These are phyloP conservation scores for Oreotrochilus melanogaster DNA, from an alignment of 2,113 vertebrate species.

Conservation along the genomic window DNA sequence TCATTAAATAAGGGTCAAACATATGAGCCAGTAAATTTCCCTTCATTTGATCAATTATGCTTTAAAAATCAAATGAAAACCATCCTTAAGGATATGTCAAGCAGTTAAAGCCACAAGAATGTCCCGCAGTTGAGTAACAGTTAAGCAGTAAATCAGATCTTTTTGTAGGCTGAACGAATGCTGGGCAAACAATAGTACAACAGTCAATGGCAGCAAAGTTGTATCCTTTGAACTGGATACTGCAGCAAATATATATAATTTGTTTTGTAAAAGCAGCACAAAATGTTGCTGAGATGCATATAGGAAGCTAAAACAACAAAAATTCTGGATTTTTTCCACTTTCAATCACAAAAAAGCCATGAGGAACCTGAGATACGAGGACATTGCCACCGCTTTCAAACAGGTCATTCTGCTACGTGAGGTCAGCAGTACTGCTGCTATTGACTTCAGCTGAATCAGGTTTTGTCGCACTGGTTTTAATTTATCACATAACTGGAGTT, in stretches of 20 bases:
- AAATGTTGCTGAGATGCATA: not conserved
- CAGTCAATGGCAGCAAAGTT: not conserved
- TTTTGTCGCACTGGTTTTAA: not conserved
- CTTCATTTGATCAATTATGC: slow-evolving; percentile 30
- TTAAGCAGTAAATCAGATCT: slow-evolving; percentile 40
- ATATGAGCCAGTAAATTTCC: not conserved
- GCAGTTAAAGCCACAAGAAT: slow-evolving; percentile 38
- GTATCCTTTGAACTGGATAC: not conserved
- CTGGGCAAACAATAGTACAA: not conserved
- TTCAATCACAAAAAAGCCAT: not conserved
- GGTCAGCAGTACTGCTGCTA: not conserved
- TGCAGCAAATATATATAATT: not conserved
- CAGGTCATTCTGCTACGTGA: not conserved
- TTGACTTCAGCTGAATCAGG: slow-evolving; percentile 15
- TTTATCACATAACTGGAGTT: slow-evolving; percentile 14
- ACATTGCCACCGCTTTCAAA: not conserved
- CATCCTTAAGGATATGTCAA: slow-evolving; percentile 22
- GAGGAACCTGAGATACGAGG: not conserved
- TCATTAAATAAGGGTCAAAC: slow-evolving; percentile 11
- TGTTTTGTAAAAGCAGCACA: not conserved
- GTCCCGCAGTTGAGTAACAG: slow-evolving; percentile 21
- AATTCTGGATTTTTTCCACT: not conserved
- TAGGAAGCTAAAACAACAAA: not conserved
- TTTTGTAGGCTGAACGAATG: not conserved
- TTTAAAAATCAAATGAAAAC: slow-evolving; percentile 51